Evolutionary conservation across 2,888 invertebrate species (phyloP), one percentile per base, ranked within the genome.

Genomic region (Chorisops tibialis): DNA sequence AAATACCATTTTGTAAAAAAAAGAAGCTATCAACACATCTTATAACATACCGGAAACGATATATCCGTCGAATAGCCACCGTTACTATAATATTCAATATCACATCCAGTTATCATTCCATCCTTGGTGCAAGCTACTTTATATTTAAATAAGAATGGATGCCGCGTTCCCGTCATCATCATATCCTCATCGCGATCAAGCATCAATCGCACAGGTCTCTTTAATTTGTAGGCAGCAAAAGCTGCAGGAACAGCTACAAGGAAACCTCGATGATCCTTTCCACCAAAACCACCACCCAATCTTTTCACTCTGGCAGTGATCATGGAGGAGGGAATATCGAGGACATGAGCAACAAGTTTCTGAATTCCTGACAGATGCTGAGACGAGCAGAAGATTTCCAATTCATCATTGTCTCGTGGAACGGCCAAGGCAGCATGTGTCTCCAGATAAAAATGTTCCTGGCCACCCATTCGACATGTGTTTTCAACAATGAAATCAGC

Each of bases 381-480:
- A 6, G 91, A 88, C 0, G 93, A 89, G 67, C 86, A 85, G 71
- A 88, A 87, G 52, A 96, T 77, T 74, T 95, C 94, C 63, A 97
- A 76, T 77, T 96, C 96, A 66, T 90, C 86, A 63, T 87, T 87
- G 74, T 91, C 91, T 68, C 85, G 86, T 0, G 91, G 91, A 48
- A 89, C 79, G 0, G 84, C 91, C 63, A 89, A 78, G 2, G 85
- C 79, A 1, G 84, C 85, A 65, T 91, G 86, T 0, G 96, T 93
- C 79, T 98, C 97, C 69, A 98, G 79, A 77, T 97, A 98, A 77
- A 98, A 96, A 75, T 98, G 98, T 74, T 97, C 97, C 77, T 98
- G 96, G 0, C 93, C 94, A 11, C 94, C 94, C 71, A 91, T 88
- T 62, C 87, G 81, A 45, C 86, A 81, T 68, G 89, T 85, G 0